A percentile compares a stretch with the other conserved stretches of the same genome.
These are phyloP conservation scores for Noctua janthe DNA, from an alignment of 2,888 invertebrate species.

Conservation along the genomic window DNA sequence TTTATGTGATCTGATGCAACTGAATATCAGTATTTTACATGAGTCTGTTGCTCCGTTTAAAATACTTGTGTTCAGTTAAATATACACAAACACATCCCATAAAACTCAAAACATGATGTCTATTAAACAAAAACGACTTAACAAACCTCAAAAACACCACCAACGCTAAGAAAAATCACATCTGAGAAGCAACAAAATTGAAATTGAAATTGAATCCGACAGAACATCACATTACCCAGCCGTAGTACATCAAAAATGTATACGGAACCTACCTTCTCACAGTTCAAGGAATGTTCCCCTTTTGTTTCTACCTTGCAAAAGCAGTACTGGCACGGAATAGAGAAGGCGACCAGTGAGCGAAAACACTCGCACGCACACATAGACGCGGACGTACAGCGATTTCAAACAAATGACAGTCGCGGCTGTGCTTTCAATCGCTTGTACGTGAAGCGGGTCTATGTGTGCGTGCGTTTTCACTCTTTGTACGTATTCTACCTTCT, in stretches of 20 bases:
- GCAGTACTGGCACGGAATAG: slow-evolving; percentile 25
- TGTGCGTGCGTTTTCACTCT: background rate
- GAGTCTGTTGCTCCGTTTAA: too few species aligned
- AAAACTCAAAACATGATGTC: background rate
- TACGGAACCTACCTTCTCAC: slow-evolving; percentile 64
- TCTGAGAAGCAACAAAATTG: slow-evolving; percentile 22
- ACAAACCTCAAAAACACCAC: background rate
- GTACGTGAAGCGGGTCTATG: background rate
- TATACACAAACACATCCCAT: background rate
- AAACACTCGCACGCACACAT: background rate
- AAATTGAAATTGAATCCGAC: slow-evolving; percentile 42
- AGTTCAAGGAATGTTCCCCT: slow-evolving; percentile 68
- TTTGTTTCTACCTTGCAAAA: slow-evolving; percentile 69
- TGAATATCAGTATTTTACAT: background rate
- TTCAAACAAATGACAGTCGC: background rate
- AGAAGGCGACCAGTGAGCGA: background rate
- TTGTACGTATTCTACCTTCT: background rate
- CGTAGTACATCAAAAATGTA: slow-evolving; percentile 71
- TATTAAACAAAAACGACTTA: background rate
- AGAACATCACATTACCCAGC: slow-evolving; percentile 65
- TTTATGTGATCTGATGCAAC: background rate
- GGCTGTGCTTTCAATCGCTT: background rate
- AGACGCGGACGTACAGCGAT: too few species aligned
- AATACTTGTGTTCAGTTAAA: background rate
- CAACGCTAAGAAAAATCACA: slow-evolving; percentile 7